Evolutionary conservation across 2,888 invertebrate species (phyloP), one percentile per base, ranked within the genome.

Genomic region (Campoplex nolae): DNA sequence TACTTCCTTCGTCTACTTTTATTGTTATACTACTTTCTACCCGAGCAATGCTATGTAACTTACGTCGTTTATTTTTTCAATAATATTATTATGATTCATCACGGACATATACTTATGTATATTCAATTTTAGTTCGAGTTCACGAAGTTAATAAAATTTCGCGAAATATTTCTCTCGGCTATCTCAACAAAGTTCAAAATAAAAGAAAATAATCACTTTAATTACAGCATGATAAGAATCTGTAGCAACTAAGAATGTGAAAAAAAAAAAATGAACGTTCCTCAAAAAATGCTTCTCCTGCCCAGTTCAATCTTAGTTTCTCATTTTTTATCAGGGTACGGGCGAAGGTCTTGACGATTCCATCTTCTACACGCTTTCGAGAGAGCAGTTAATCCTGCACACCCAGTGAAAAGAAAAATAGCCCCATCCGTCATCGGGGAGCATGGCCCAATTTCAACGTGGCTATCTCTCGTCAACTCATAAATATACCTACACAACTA

Each of bases 331-430:
- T 68, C 56, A 83, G n/a, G 58, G 58, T 42, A 45, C 38, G 58
- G 68, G 62, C 16, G 45, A 51, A 71, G n/a, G n/a, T n/a, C 56
- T 73, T 73, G 73, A 73, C 32, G 48, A 78, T 78, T 78, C 48
- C 75, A 54, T 58, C 58, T 62, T 32, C 58, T 38, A 62, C 28
- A 23, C 42, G 38, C 28, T n/a, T 74, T 4, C 65, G 18, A 51
- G 62, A 35, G 51, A 51, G 51, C 73, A 77, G 48, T 51, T 65
- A 77, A 77, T 77, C 48, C 48, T 65, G 65, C n/a, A 48, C 32
- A 48, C 32, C 23, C 65, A 32, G 65, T 48, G 48, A 51, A 62
- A 75, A 75, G 42, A 77, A 77, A 67, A 77, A 77, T 51, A 32
- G 35, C 76, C 23, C 76, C 65, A 51, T 77, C 76, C 51, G 51